Evolutionary conservation across 2,797 vertebrate species (phyloP).

Genomic region (Chromobotia macracanthus): DNA sequence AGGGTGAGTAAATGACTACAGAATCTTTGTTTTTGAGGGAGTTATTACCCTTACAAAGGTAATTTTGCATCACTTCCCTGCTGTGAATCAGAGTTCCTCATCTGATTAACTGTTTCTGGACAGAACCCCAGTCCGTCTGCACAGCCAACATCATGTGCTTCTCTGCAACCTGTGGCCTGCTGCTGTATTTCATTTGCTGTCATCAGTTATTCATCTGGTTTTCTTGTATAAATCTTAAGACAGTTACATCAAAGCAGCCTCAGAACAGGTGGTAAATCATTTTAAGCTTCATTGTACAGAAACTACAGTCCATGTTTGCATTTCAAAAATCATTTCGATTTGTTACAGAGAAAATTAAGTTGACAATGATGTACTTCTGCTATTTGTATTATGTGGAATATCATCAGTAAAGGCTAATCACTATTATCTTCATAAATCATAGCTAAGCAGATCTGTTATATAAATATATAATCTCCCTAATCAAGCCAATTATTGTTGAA

Average conservation of each 20-base stretch:
- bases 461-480: slow-evolving; percentile 1
- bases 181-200: slow-evolving; percentile 11
- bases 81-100: neutral
- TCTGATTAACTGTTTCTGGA: slow-evolving; percentile 10
- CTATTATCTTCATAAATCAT: slow-evolving; percentile 20
- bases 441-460: neutral
- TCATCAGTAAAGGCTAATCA: slow-evolving; percentile 17
- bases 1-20: no score
- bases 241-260: slow-evolving; percentile 15
- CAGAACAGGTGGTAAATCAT: slow-evolving; percentile 34
- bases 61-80: neutral
- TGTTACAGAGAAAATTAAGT: slow-evolving; percentile 5
- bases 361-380: slow-evolving; percentile 20
- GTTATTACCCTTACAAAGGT: no score
- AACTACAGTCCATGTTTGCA: neutral
- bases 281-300: neutral
- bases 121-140: neutral
- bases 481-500: slow-evolving; percentile 8
- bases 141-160: slow-evolving; percentile 12
- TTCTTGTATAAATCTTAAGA: slow-evolving; percentile 1
- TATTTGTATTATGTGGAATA: slow-evolving; percentile 14
- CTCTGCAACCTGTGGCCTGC: neutral
- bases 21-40: no score
- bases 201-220: slow-evolving; percentile 16
- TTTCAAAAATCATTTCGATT: neutral